phyloP scores from a whole-genome alignment of 2,113 vertebrate species.

The Acanthochromis polyacanthus region DNA sequence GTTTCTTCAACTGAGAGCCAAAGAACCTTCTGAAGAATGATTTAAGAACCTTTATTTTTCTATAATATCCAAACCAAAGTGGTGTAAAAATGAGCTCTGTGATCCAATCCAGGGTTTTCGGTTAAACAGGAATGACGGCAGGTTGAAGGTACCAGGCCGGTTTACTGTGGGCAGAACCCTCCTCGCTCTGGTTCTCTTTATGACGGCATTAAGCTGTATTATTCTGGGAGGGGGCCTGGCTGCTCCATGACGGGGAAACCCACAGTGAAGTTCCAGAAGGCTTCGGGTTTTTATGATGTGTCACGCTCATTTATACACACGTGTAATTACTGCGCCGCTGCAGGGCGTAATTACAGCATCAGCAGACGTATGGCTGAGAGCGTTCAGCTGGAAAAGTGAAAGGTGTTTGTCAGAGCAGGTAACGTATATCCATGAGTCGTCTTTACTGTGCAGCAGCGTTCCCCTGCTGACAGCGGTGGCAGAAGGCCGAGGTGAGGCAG shows the following conservation, averaged over 20 bases:
- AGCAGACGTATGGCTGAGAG: slow-evolving; percentile 7
- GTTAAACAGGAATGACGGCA: background rate
- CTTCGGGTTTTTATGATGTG: slow-evolving; percentile 72
- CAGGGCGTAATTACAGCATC: slow-evolving; percentile 56
- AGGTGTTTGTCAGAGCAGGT: slow-evolving; percentile 16
- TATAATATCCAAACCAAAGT: background rate
- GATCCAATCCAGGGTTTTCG: slow-evolving; percentile 2
- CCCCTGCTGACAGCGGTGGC: slow-evolving; percentile 64
- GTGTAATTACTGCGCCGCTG: slow-evolving; percentile 66
- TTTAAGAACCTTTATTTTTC: too few species aligned
- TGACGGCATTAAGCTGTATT: slow-evolving; percentile 56
- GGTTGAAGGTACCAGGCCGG: slow-evolving; percentile 1
- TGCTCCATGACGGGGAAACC: slow-evolving; percentile 49
- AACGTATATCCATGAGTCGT: slow-evolving; percentile 1
- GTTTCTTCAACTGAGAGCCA: too few species aligned
- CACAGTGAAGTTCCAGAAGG: slow-evolving; percentile 63
- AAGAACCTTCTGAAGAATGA: too few species aligned
- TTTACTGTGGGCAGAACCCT: slow-evolving; percentile 24
- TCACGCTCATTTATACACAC: slow-evolving; percentile 70
- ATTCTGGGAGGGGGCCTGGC: slow-evolving; percentile 43
- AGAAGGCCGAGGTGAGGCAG: slow-evolving; percentile 60
- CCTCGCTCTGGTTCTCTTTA: slow-evolving; percentile 52
- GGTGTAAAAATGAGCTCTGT: background rate
- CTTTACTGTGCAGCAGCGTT: background rate
- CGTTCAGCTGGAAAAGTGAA: slow-evolving; percentile 15